Conservation (phyloP, 2,113 vertebrate species). For the Triplophysa dalaica region DNA sequence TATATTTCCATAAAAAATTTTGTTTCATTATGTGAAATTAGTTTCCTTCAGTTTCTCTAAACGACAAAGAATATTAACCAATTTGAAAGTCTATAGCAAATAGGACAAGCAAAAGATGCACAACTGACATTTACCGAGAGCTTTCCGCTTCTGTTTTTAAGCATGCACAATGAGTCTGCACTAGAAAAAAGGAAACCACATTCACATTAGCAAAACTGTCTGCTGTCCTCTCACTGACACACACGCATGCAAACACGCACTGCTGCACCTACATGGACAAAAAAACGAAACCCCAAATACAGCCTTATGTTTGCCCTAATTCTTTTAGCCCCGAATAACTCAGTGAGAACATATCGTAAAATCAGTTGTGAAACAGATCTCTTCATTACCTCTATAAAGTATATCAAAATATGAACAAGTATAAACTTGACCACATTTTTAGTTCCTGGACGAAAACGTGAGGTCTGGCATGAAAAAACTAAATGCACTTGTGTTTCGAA, state of each 20-base stretch:
- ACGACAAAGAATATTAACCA: background rate
- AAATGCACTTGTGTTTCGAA: background rate
- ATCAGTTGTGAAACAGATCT: background rate
- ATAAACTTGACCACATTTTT: slow-evolving; percentile 44
- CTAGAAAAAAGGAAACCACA: slow-evolving; percentile 32
- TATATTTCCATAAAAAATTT: too few species aligned
- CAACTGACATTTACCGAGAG: background rate
- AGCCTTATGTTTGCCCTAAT: background rate
- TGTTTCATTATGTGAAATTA: too few species aligned
- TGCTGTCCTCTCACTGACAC: background rate
- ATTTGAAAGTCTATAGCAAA: background rate
- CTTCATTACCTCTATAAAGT: background rate
- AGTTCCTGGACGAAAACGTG: slow-evolving; percentile 34
- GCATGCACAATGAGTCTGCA: background rate
- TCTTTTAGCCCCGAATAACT: background rate
- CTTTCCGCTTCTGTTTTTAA: slow-evolving; percentile 41
- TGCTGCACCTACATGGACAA: too few species aligned
- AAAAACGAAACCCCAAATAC: slow-evolving; percentile 3
- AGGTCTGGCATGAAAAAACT: background rate
- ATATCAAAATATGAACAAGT: background rate
- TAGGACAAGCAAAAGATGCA: background rate
- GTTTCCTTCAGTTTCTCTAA: background rate
- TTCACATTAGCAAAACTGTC: slow-evolving; percentile 20
- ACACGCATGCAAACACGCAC: background rate
- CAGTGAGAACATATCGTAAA: background rate